A percentile compares a stretch with the other conserved stretches of the same genome.
These are phyloP conservation scores for Dynastes hyllus DNA, from an alignment of 2,888 invertebrate species.

Conservation along the genomic window DNA sequence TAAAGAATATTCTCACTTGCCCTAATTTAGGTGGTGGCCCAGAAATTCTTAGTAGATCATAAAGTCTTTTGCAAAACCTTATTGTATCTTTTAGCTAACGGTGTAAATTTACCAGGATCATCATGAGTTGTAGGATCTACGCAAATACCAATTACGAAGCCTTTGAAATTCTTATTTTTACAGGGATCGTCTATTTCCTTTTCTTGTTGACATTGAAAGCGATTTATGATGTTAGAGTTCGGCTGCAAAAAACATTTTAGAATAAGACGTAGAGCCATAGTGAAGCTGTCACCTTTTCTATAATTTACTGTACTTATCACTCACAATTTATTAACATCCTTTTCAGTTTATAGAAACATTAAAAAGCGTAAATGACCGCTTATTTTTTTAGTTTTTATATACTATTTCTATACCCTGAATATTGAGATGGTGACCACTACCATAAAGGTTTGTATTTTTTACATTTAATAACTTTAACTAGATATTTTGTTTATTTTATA, in stretches of 20 bases:
- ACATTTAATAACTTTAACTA: no score
- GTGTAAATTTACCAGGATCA: conserved; percentile 76
- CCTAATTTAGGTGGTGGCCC: no score
- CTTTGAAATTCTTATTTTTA: conserved; percentile 66
- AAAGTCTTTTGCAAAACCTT: conserved; percentile 73
- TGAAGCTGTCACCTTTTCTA: conserved; percentile 15
- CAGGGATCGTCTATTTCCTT: conserved; percentile 60
- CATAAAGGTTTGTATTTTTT: no score
- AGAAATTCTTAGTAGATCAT: conserved; percentile 68
- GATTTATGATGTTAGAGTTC: conserved; percentile 40
- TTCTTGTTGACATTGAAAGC: conserved; percentile 43
- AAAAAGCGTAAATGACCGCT: conserved; percentile 46
- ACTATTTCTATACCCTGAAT: conserved; percentile 20
- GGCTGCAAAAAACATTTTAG: conserved; percentile 40
- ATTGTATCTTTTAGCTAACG: conserved; percentile 77
- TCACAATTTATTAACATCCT: conserved; percentile 50
- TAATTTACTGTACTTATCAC: conserved; percentile 43
- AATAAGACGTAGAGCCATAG: conserved; percentile 46
- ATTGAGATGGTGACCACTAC: conserved; percentile 18
- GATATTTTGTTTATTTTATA: no score
- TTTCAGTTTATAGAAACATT: conserved; percentile 37
- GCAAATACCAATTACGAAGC: conserved; percentile 80
- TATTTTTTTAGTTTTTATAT: conserved; percentile 26
- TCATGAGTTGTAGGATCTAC: conserved; percentile 74
- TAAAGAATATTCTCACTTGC: no score